These are phyloP conservation scores for Atherinosoma microstoma DNA, from an alignment of 2,797 vertebrate species.

Conservation along the genomic window DNA sequence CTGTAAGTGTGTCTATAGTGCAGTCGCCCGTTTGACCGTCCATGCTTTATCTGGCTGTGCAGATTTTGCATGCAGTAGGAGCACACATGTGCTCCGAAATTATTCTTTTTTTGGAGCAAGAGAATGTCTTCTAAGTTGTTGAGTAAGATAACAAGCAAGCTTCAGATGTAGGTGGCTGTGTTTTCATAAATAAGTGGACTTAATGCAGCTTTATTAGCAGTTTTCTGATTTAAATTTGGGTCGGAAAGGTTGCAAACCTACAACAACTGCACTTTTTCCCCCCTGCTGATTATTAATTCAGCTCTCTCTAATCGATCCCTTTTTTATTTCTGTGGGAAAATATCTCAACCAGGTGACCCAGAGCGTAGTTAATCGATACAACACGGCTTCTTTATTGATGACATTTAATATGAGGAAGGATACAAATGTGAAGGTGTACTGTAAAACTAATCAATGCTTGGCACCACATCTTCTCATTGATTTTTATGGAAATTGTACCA, in stretches of 20 bases:
- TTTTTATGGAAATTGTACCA: conserved; percentile 13
- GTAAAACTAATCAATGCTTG: conserved; percentile 16
- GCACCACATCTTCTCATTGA: conserved; percentile 9
- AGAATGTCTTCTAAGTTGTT: background rate
- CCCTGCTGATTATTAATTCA: conserved; percentile 2
- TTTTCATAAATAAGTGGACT: background rate
- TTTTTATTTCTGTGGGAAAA: conserved; percentile 18
- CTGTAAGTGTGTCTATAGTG: conserved; percentile 13
- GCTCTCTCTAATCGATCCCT: background rate
- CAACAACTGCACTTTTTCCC: background rate
- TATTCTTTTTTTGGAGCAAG: background rate
- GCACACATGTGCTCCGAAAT: too few species aligned
- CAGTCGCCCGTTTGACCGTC: conserved; percentile 4
- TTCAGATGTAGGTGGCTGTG: background rate
- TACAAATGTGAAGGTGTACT: background rate
- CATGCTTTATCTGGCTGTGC: conserved; percentile 16
- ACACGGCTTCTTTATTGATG: conserved; percentile 6
- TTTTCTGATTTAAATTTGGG: background rate
- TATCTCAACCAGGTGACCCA: conserved; percentile 4
- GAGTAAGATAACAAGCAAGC: background rate
- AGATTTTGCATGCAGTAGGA: background rate
- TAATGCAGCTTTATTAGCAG: background rate
- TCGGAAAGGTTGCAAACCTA: background rate
- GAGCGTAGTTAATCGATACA: background rate
- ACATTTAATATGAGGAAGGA: conserved; percentile 7